phyloP scores from a whole-genome alignment of 2,888 invertebrate species.

The Ichneumoninae sp. region DNA sequence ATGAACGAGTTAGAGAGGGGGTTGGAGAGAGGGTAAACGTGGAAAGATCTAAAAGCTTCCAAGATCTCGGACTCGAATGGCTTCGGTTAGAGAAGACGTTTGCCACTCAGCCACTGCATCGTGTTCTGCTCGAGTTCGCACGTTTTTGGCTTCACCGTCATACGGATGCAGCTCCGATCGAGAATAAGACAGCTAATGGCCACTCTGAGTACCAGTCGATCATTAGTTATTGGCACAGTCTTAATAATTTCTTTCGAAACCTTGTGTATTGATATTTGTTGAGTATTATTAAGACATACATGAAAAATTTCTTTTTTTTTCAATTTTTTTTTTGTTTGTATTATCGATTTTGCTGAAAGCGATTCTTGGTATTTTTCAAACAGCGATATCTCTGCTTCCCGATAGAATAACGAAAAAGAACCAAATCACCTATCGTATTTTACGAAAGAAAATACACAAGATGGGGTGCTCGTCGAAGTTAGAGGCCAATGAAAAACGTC shows the following conservation, averaged over 20 bases:
- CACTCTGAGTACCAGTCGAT: conserved; percentile 1
- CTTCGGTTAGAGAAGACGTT: conserved; percentile 54
- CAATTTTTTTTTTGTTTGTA: not conserved
- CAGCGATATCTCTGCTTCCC: not conserved
- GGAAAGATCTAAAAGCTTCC: conserved; percentile 61
- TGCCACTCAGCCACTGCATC: conserved; percentile 60
- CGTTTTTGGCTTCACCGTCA: conserved; percentile 66
- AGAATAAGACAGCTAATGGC: conserved; percentile 7
- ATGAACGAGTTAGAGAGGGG: conserved; percentile 12
- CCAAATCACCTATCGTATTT: not conserved
- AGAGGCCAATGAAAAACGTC: not conserved
- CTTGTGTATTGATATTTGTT: not conserved
- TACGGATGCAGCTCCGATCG: not conserved
- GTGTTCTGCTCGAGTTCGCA: conserved; percentile 72
- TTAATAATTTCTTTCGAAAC: not conserved
- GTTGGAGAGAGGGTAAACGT: conserved; percentile 21
- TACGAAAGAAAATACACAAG: not conserved
- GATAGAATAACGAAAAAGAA: not conserved
- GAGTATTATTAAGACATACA: not conserved
- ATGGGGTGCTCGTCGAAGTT: not conserved
- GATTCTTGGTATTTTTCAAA: not conserved
- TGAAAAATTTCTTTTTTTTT: not conserved
- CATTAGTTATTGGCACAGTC: conserved; percentile 31
- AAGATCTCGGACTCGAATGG: conserved; percentile 58
- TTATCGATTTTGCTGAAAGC: not conserved